phyloP scores from a whole-genome alignment of 2,888 invertebrate species.

The Acronicta psi region DNA sequence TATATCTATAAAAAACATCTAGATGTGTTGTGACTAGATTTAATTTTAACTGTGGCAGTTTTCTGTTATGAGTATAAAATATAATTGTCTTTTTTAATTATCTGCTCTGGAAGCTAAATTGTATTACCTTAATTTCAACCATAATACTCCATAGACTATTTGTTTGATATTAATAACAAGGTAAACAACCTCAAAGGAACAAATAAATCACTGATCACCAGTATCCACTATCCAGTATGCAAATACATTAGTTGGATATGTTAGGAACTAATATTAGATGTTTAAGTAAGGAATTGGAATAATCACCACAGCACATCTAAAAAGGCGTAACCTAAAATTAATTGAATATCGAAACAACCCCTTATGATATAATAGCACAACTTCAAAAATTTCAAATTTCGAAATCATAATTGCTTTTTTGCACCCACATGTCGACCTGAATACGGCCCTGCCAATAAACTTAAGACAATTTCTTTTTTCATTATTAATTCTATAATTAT shows the following conservation, averaged over 20 bases:
- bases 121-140: not conserved
- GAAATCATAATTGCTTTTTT: constrained; percentile 21
- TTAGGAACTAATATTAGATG: constrained; percentile 32
- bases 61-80: constrained; percentile 15
- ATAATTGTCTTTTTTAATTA: constrained; percentile 5
- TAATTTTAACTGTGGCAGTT: constrained; percentile 41
- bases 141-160: not conserved
- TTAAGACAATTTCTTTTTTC: not conserved
- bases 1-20: constrained; percentile 31
- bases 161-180: constrained; percentile 12
- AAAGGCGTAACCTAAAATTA: constrained; percentile 18
- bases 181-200: constrained; percentile 44
- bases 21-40: constrained; percentile 41
- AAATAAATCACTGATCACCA: constrained; percentile 24
- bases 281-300: constrained; percentile 21
- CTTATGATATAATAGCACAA: constrained; percentile 20
- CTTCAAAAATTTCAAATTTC: constrained; percentile 12
- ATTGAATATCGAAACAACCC: constrained; percentile 18
- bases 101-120: constrained; percentile 20
- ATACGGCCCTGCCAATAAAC: constrained; percentile 42
- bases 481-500: constrained; percentile 4
- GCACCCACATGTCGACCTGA: constrained; percentile 24
- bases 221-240: constrained; percentile 40
- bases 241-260: constrained; percentile 31
- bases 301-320: constrained; percentile 25